These are phyloP conservation scores for Tetraodon nigroviridis DNA, from an alignment of 2,113 vertebrate species.

Conservation along the genomic window DNA sequence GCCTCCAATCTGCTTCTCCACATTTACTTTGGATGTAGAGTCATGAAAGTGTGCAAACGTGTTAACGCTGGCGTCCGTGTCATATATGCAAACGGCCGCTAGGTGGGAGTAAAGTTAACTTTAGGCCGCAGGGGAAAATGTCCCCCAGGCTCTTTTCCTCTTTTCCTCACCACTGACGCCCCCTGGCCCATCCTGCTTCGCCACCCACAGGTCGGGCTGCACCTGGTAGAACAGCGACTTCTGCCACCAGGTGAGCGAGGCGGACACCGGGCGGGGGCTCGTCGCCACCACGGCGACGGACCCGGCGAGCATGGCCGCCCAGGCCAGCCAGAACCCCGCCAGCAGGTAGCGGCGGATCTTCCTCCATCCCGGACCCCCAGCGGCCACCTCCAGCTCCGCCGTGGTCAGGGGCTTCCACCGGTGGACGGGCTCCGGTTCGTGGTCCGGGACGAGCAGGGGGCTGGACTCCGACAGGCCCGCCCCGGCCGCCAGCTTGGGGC, in stretches of 20 bases:
- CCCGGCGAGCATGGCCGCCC: slow-evolving; percentile 59
- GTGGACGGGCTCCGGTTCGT: not conserved
- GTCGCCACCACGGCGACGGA: slow-evolving; percentile 46
- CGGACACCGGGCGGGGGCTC: slow-evolving; percentile 44
- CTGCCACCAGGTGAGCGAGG: slow-evolving; percentile 70
- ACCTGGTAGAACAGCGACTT: slow-evolving; percentile 63
- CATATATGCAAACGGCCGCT: not conserved
- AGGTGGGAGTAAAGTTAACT: not conserved
- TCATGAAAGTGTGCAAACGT: too few relatives aligned
- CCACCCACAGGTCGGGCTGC: slow-evolving; percentile 35
- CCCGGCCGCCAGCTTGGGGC: slow-evolving; percentile 3
- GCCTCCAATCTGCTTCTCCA: too few relatives aligned
- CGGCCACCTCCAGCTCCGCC: slow-evolving; percentile 58
- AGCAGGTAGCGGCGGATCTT: slow-evolving; percentile 61
- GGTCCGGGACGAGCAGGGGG: slow-evolving; percentile 54
- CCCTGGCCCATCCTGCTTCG: slow-evolving; percentile 12
- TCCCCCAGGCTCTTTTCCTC: too few relatives aligned
- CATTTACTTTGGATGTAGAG: too few relatives aligned
- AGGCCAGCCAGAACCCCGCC: slow-evolving; percentile 70
- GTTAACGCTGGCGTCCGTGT: too few relatives aligned
- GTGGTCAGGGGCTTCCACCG: slow-evolving; percentile 56
- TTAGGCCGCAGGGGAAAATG: too few relatives aligned
- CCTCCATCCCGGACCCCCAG: slow-evolving; percentile 62
- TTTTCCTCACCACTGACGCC: slow-evolving; percentile 56
- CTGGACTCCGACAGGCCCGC: slow-evolving; percentile 45